These are phyloP conservation scores for Sylvicola cinctus DNA, from an alignment of 2,888 invertebrate genomes.

Conservation along the genomic window DNA sequence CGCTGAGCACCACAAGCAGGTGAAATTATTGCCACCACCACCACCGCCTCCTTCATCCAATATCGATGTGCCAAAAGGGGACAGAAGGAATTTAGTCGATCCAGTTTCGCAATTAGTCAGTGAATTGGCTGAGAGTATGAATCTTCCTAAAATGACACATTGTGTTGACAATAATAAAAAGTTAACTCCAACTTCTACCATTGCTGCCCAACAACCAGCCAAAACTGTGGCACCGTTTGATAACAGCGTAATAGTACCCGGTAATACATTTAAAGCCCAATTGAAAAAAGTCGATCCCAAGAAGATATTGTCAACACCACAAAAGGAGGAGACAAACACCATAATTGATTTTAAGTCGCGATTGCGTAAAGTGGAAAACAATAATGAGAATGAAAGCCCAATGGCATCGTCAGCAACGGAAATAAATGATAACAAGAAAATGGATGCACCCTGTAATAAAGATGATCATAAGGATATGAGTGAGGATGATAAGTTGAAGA, in stretches of 20 bases:
- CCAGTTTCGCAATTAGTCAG: conserved; percentile 64
- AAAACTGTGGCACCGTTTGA: conserved; percentile 12
- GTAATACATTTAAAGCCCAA: conserved; percentile 39
- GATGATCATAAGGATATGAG: conserved; percentile 18
- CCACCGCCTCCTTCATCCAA: conserved; percentile 14
- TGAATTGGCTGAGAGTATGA: conserved; percentile 68
- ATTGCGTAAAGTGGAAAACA: conserved; percentile 55
- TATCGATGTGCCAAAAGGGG: conserved; percentile 29
- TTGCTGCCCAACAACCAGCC: conserved; percentile 13
- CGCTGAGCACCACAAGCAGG: conserved; percentile 40
- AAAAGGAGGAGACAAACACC: conserved; percentile 34
- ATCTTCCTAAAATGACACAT: conserved; percentile 29
- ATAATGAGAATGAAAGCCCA: conserved; percentile 6
- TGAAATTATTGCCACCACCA: too few relatives aligned
- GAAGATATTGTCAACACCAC: conserved; percentile 28
- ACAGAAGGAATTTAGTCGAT: conserved; percentile 30
- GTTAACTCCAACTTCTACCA: conserved; percentile 9
- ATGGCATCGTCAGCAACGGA: background rate
- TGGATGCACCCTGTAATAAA: conserved; percentile 4
- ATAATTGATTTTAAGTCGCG: conserved; percentile 72
- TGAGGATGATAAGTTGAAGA: conserved; percentile 17
- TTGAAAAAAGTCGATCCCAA: conserved; percentile 55
- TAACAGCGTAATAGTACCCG: conserved; percentile 13
- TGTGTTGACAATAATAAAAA: conserved; percentile 8
- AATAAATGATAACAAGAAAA: conserved; percentile 10